These are phyloP conservation scores for Drosophila lowei DNA, from an alignment of 1,140 invertebrate species.

Conservation along the genomic window DNA sequence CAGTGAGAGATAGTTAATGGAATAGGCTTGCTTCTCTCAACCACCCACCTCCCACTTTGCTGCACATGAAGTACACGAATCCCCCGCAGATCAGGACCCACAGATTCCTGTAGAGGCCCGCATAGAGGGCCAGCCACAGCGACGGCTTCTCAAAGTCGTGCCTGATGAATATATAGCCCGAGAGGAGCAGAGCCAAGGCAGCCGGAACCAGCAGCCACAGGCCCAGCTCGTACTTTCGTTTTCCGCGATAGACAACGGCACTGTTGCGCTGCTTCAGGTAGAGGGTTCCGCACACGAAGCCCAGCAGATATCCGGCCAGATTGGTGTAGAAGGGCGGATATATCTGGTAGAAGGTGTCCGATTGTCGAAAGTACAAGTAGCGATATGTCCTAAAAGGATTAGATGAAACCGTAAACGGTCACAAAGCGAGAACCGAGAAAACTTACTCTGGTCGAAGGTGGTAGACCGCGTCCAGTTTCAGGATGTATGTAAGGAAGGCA, in stretches of 20 bases:
- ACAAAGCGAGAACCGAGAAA: neutral
- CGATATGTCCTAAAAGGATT: conserved; percentile 59
- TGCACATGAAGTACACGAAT: conserved; percentile 62
- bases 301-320: conserved; percentile 70
- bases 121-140: conserved; percentile 72
- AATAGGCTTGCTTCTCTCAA: conserved; percentile 7
- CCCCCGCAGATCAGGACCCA: conserved; percentile 64
- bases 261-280: conserved; percentile 47
- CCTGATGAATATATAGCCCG: conserved; percentile 69
- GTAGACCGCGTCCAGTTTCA: conserved; percentile 83
- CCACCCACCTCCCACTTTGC: conserved; percentile 63
- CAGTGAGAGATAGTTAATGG: neutral
- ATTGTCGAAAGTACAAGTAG: conserved; percentile 66
- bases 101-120: conserved; percentile 68
- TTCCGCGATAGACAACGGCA: neutral
- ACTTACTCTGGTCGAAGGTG: conserved; percentile 84
- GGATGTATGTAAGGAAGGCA: conserved; percentile 82
- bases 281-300: conserved; percentile 61
- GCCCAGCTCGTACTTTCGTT: conserved; percentile 41
- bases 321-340: conserved; percentile 74
- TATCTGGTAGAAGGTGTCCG: conserved; percentile 63
- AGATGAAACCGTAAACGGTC: neutral
- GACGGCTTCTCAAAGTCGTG: conserved; percentile 67
- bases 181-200: conserved; percentile 43
- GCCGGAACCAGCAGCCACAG: conserved; percentile 54